These are phyloP conservation scores for Drosophila nigrodunni DNA, from an alignment of 1,140 invertebrate species.

Conservation along the genomic window DNA sequence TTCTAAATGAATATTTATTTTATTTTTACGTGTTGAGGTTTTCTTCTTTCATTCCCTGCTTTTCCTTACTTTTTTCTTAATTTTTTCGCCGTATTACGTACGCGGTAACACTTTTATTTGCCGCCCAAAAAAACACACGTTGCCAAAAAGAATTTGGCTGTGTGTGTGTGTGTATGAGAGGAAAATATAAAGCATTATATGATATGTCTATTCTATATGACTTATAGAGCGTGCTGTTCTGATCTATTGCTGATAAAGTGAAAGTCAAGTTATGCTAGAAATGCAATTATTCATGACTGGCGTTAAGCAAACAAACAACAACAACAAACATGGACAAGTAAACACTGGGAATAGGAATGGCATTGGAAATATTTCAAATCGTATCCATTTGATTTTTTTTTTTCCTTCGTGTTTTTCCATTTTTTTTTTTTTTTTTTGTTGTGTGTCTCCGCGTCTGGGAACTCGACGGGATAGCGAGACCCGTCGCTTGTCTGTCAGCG, in stretches of 20 bases:
- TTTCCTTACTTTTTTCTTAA: background rate
- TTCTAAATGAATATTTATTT: slow-evolving; percentile 74
- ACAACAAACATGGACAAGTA: slow-evolving; percentile 40
- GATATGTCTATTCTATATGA: slow-evolving; percentile 35
- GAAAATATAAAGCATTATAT: slow-evolving; percentile 17
- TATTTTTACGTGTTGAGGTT: slow-evolving; percentile 55
- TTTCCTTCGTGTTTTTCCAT: slow-evolving; percentile 20
- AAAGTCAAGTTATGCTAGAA: slow-evolving; percentile 81
- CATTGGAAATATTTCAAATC: slow-evolving; percentile 42
- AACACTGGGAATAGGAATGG: background rate
- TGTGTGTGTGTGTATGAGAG: too few species aligned
- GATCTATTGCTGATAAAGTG: slow-evolving; percentile 78
- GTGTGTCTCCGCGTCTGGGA: slow-evolving; percentile 50
- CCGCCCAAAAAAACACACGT: slow-evolving; percentile 28
- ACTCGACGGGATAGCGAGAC: slow-evolving; percentile 30
- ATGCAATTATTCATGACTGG: slow-evolving; percentile 76
- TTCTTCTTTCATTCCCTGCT: slow-evolving; percentile 4
- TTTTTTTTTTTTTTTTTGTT: slow-evolving; percentile 7
- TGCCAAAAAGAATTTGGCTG: slow-evolving; percentile 29
- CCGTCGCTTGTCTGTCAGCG: slow-evolving; percentile 65
- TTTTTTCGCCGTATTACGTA: slow-evolving; percentile 55
- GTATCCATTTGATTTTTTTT: slow-evolving; percentile 39
- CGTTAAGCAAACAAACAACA: slow-evolving; percentile 5
- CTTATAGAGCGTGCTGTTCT: slow-evolving; percentile 52
- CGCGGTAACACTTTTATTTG: slow-evolving; percentile 65